Evolutionary conservation across 2,888 invertebrate genomes (phyloP).

Genomic region (Apotomis turbidana): DNA sequence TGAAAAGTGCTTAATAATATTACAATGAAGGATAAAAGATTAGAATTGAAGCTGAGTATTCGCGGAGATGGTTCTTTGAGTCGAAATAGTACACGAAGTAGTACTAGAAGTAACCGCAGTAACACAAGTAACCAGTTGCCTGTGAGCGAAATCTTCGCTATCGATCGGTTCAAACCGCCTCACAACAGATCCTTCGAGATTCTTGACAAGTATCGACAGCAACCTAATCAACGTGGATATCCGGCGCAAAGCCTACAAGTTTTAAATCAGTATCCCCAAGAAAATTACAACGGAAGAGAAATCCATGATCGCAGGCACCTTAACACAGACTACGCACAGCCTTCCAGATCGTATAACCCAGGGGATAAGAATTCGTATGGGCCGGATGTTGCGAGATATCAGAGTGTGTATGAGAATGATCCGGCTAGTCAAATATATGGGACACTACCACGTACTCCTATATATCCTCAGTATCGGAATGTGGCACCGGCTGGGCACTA

Average conservation of each 20-base stretch:
- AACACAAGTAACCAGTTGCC: constrained; percentile 68
- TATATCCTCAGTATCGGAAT: constrained; percentile 52
- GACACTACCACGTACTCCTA: constrained; percentile 63
- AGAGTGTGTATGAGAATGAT: constrained; percentile 59
- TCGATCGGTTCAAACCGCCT: constrained; percentile 71
- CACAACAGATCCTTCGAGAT: constrained; percentile 73
- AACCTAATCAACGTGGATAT: constrained; percentile 68
- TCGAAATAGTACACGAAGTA: constrained; percentile 71
- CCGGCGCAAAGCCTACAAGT: constrained; percentile 75
- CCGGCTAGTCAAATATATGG: constrained; percentile 61
- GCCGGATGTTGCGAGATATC: constrained; percentile 54
- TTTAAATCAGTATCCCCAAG: constrained; percentile 67
- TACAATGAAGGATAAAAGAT: constrained; percentile 76
- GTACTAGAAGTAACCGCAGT: constrained; percentile 72
- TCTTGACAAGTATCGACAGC: constrained; percentile 69
- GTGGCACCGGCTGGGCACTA: constrained; percentile 59
- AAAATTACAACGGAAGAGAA: constrained; percentile 53
- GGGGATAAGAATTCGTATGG: constrained; percentile 50
- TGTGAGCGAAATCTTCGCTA: constrained; percentile 75
- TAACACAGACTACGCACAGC: constrained; percentile 64
- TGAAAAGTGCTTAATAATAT: constrained; percentile 22
- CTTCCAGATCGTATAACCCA: constrained; percentile 54
- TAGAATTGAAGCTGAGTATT: constrained; percentile 78
- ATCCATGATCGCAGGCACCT: constrained; percentile 58
- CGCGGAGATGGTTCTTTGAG: constrained; percentile 77